These are phyloP conservation scores for Chondrosia reniformis DNA, from an alignment of 37 sponge, comb jelly and placozoan genomes.

Conservation along the genomic window DNA sequence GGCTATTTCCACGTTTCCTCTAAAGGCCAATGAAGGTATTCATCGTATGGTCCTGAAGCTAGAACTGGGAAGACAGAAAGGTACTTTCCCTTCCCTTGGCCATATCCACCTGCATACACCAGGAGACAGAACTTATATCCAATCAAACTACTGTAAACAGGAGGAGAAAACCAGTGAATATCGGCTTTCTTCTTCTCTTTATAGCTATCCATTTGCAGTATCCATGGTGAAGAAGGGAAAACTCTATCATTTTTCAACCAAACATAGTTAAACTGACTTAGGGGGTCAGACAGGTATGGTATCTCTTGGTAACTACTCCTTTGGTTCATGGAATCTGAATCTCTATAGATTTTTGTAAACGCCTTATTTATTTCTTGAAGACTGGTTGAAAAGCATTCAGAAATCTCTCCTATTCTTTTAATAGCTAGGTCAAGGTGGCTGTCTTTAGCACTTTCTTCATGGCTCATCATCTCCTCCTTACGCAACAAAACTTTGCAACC, in stretches of 20 bases:
- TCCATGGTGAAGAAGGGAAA: slow-evolving; percentile 15
- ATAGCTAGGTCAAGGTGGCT: background rate
- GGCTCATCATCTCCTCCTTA: background rate
- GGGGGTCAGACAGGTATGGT: too few species aligned
- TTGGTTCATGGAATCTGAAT: too few species aligned
- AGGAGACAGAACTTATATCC: slow-evolving; percentile 5
- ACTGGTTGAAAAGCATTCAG: too few species aligned
- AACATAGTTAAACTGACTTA: background rate
- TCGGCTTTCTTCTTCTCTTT: background rate
- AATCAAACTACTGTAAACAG: background rate
- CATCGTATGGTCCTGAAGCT: slow-evolving; percentile 12
- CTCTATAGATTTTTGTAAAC: too few species aligned
- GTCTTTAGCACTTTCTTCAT: background rate
- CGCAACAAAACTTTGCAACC: background rate
- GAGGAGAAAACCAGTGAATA: background rate
- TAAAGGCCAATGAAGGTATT: slow-evolving; percentile 1
- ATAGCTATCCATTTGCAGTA: background rate
- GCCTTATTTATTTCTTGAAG: too few species aligned
- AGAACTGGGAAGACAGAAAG: background rate
- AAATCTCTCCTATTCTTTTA: background rate
- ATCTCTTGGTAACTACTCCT: too few species aligned
- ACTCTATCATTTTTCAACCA: slow-evolving; percentile 4
- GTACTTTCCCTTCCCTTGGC: background rate
- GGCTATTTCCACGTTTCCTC: background rate
- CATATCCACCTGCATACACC: background rate